Percentiles rank a stretch among this genome's conserved stretches.
Evolutionary conservation across 2,797 vertebrate species (phyloP).

Genomic region (Salmo trutta): DNA sequence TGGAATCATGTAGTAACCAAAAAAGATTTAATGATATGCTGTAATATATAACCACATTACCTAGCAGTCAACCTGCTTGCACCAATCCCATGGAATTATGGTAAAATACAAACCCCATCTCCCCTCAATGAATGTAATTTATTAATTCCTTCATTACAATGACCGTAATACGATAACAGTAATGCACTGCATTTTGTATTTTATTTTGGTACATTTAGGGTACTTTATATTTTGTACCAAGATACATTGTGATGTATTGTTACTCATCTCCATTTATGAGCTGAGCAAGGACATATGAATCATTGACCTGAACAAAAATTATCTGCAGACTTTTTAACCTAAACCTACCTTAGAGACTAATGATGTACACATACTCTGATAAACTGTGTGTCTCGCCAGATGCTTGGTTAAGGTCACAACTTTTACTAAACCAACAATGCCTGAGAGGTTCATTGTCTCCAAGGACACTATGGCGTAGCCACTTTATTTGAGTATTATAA

Average conservation of each 20-base stretch:
- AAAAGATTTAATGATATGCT: too few species aligned
- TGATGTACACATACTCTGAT: conserved; percentile 48
- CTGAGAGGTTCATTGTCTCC: too few species aligned
- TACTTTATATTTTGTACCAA: not conserved
- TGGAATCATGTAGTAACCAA: too few species aligned
- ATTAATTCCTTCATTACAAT: too few species aligned
- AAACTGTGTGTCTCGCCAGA: conserved; percentile 64
- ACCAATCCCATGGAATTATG: too few species aligned
- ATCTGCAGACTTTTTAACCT: conserved; percentile 29
- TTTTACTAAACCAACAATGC: conserved; percentile 37
- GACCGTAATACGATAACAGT: too few species aligned
- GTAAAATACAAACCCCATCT: too few species aligned
- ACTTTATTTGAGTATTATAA: conserved; percentile 52
- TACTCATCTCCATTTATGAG: conserved; percentile 52
- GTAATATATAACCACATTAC: too few species aligned
- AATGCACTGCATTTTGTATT: too few species aligned
- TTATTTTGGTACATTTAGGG: not conserved
- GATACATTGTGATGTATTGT: conserved; percentile 34
- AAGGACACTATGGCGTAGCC: conserved; percentile 13
- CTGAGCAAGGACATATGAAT: conserved; percentile 55
- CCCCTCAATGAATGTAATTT: too few species aligned
- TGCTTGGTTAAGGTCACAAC: conserved; percentile 46
- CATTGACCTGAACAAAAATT: conserved; percentile 47
- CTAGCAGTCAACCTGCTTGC: too few species aligned
- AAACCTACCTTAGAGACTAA: too few species aligned